Conservation (phyloP, 1,140 invertebrate species). For the Wasmannia auropunctata region DNA sequence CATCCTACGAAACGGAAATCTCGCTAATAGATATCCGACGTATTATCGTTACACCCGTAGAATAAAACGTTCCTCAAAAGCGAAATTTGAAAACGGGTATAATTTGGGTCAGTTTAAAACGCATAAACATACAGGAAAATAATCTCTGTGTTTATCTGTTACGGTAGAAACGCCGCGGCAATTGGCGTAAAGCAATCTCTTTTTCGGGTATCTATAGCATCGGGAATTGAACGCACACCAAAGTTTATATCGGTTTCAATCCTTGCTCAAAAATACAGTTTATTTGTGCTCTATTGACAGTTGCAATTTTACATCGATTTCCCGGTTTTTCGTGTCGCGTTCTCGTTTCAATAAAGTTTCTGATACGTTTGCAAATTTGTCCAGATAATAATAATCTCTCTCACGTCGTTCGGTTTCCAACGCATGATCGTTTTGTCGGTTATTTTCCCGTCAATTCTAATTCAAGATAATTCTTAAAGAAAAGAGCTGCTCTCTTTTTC, state of each 20-base stretch:
- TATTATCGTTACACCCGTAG: not conserved
- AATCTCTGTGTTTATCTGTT: conserved; percentile 30
- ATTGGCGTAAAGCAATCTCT: conserved; percentile 26
- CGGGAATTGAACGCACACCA: conserved; percentile 8
- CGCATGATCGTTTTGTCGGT: not conserved
- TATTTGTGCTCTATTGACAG: conserved; percentile 40
- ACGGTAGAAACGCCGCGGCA: not conserved
- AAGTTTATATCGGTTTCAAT: conserved; percentile 41
- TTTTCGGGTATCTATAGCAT: conserved; percentile 7
- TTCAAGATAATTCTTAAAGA: not conserved
- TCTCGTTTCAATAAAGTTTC: not conserved
- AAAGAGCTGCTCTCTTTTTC: not conserved
- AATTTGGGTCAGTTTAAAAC: conserved; percentile 26
- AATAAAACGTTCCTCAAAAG: conserved; percentile 18
- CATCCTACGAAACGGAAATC: conserved; percentile 14
- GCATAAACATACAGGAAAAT: not conserved
- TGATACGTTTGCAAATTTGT: not conserved
- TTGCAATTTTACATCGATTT: conserved; percentile 47
- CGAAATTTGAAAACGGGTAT: not conserved
- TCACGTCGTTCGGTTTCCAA: not conserved
- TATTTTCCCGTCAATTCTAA: not conserved
- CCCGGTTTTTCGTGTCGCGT: not conserved
- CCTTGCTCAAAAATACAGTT: conserved; percentile 44
- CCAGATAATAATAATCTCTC: not conserved
- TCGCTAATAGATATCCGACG: conserved; percentile 15